Conservation (phyloP, 2,113 vertebrate species). For the Oenanthe melanoleuca region DNA sequence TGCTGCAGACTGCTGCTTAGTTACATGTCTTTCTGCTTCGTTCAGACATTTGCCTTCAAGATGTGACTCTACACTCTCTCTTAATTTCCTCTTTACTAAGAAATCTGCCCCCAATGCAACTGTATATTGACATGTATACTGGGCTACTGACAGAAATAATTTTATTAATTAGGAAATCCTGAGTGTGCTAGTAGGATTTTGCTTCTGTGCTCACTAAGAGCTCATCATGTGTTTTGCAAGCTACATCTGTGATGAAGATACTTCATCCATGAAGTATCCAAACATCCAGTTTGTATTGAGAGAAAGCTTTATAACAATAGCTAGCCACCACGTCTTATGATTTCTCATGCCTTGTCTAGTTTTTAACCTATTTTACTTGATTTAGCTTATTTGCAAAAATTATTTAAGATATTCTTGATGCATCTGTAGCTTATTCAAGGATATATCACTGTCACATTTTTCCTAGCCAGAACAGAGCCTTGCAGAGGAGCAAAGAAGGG, state of each 20-base stretch:
- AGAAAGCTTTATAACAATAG: neutral
- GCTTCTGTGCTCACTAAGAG: neutral
- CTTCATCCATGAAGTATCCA: neutral
- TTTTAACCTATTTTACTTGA: neutral
- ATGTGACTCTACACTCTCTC: fast-evolving
- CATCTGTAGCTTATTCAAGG: neutral
- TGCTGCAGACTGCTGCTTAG: neutral
- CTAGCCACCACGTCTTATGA: neutral
- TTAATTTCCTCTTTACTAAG: neutral
- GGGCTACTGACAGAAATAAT: neutral
- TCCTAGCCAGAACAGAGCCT: neutral
- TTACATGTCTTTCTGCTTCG: neutral
- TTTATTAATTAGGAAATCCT: neutral
- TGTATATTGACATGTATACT: neutral
- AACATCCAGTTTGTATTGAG: neutral
- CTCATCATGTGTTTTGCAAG: neutral
- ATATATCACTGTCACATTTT: neutral
- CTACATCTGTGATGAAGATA: neutral
- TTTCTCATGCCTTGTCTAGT: neutral
- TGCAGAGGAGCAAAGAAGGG: neutral
- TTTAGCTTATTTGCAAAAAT: neutral
- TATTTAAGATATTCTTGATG: neutral
- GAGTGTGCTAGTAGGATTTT: neutral
- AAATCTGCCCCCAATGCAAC: neutral
- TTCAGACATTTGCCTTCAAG: neutral